Percentiles rank a stretch among this genome's conserved stretches.
Evolutionary conservation across 2,797 vertebrate genomes (phyloP).

Genomic region (Enteromius unitaeniatus): DNA sequence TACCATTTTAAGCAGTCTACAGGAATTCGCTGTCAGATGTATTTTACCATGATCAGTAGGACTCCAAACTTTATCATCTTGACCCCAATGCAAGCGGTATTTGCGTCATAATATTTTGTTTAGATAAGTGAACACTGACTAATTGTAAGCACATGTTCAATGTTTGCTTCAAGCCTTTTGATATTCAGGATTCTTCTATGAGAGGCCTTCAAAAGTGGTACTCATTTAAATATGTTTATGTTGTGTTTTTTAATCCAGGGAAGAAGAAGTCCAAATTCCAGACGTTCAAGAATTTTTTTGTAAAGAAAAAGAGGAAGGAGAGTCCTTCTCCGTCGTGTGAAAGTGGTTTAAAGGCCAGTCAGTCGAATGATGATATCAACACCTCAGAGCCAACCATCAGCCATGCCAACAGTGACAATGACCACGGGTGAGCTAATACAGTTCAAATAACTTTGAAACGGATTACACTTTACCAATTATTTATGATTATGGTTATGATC

Average conservation of each 20-base stretch:
- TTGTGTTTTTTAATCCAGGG: slow-evolving; percentile 70
- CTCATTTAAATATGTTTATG: background rate
- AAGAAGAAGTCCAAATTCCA: slow-evolving; percentile 96
- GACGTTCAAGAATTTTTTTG: slow-evolving; percentile 89
- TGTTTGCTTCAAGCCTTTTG: background rate
- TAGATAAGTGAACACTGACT: background rate
- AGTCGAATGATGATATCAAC: slow-evolving; percentile 82
- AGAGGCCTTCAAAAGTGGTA: background rate
- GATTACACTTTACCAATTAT: background rate
- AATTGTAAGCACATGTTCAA: slow-evolving; percentile 8
- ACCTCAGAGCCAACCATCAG: slow-evolving; percentile 68
- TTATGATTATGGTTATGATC: slow-evolving; percentile 19
- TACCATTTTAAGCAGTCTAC: no score
- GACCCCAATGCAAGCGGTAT: slow-evolving; percentile 1
- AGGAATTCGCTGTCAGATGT: no score
- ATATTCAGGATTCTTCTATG: background rate
- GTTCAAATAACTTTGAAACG: background rate
- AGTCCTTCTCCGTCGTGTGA: slow-evolving; percentile 64
- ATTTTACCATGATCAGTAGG: background rate
- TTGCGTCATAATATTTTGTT: slow-evolving; percentile 17
- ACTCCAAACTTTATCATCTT: background rate
- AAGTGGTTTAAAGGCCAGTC: slow-evolving; percentile 77
- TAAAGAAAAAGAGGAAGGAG: slow-evolving; percentile 90
- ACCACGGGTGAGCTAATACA: slow-evolving; percentile 73
- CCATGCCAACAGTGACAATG: slow-evolving; percentile 73